A percentile compares a stretch with the other conserved stretches of the same genome.
These are phyloP conservation scores for Rhea americana DNA, from an alignment of 2,113 vertebrate genomes.

Conservation along the genomic window DNA sequence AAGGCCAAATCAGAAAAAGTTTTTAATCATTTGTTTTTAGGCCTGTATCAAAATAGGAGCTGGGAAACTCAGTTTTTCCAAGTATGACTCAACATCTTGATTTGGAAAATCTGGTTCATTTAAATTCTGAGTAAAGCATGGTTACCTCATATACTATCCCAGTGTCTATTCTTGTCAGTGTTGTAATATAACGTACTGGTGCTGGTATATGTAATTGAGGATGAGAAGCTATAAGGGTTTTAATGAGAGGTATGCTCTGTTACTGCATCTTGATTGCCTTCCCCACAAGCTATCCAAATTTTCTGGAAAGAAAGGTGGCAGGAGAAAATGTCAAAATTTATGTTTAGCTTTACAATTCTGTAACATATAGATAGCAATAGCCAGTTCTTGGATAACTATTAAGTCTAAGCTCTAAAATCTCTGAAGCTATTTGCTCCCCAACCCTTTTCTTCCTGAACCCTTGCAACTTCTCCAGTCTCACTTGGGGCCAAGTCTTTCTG, in stretches of 20 bases:
- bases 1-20: not conserved
- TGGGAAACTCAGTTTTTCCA: not conserved
- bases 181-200: rapidly evolving
- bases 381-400: not conserved
- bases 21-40: not conserved
- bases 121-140: not conserved
- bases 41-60: not conserved
- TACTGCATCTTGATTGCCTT: not conserved
- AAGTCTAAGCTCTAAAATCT: not conserved
- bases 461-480: not conserved
- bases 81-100: not conserved
- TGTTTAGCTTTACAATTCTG: not conserved
- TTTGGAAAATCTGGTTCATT: not conserved
- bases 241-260: not conserved
- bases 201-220: rapidly evolving
- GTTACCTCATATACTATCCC: not conserved
- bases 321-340: not conserved
- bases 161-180: not conserved
- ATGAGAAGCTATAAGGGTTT: not conserved
- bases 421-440: not conserved
- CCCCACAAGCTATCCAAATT: not conserved
- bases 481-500: not conserved
- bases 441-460: not conserved
- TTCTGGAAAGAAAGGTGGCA: not conserved
- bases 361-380: not conserved